Evolutionary conservation across 1,140 invertebrate species (phyloP).

Genomic region (Bradysia coprophila): DNA sequence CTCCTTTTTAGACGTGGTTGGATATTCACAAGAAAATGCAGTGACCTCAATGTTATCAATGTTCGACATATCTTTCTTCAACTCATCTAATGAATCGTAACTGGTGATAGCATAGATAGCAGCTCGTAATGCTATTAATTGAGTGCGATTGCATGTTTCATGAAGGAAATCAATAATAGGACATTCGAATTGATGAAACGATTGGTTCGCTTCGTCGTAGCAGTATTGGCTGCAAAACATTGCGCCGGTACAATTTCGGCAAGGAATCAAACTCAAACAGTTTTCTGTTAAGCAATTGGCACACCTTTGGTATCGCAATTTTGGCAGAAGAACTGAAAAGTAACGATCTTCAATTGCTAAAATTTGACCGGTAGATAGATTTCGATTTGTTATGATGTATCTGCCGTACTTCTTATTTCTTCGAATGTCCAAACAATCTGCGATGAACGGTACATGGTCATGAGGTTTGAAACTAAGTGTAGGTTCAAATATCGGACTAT

Average conservation of each 20-base stretch:
- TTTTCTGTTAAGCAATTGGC: slow-evolving; percentile 52
- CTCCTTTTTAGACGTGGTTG: slow-evolving; percentile 20
- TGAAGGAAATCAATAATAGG: slow-evolving; percentile 36
- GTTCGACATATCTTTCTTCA: slow-evolving; percentile 21
- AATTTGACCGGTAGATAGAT: slow-evolving; percentile 53
- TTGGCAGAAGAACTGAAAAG: slow-evolving; percentile 42
- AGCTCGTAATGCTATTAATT: slow-evolving; percentile 41
- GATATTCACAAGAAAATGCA: slow-evolving; percentile 25
- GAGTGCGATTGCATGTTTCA: slow-evolving; percentile 37
- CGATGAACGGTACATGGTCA: slow-evolving; percentile 32
- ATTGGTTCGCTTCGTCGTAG: slow-evolving; percentile 31
- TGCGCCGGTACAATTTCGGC: slow-evolving; percentile 36
- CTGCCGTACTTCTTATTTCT: slow-evolving; percentile 36
- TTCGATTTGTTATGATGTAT: slow-evolving; percentile 38
- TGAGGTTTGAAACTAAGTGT: slow-evolving; percentile 24
- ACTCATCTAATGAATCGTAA: slow-evolving; percentile 26
- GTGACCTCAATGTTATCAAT: slow-evolving; percentile 26
- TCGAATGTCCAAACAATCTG: slow-evolving; percentile 34
- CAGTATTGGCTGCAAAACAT: slow-evolving; percentile 56
- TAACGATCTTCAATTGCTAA: slow-evolving; percentile 65
- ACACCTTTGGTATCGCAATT: slow-evolving; percentile 49
- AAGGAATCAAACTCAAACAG: slow-evolving; percentile 41
- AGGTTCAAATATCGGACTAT: slow-evolving; percentile 18
- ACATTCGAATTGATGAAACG: slow-evolving; percentile 62
- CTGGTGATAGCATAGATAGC: slow-evolving; percentile 30